Evolutionary conservation across 2,113 vertebrate species (phyloP), one percentile per base, ranked within the genome.

Genomic region (Hypomesus transpacificus): DNA sequence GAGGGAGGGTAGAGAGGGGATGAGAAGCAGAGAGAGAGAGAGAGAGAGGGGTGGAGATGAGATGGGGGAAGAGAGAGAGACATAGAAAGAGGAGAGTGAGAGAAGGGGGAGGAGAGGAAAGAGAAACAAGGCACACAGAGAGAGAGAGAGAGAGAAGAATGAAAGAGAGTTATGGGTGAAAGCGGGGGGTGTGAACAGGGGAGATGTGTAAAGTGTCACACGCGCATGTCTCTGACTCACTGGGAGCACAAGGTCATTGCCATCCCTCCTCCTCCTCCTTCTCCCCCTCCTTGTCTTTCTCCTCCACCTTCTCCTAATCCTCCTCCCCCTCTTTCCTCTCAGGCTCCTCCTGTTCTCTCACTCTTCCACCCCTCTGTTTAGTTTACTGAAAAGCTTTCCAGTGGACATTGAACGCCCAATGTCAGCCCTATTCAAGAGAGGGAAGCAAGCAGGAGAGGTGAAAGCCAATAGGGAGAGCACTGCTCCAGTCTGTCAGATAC

Each of bases 391-490:
- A 81, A 68, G n/a, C 67, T 68, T 79, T 76, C 68, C 28, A 68
- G 65, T 76, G 72, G 81, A 84, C 74, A 82, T 75, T 70, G 56
- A 79, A 34, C 14, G 39, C 76, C 69, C 74, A 79, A 88, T 80
- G 81, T 86, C 81, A 75, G 60, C 82, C 84, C 84, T 79, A 84
- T 83, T 68, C 0, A 62, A 79, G 82, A 83, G 76, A 80, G 13
- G 75, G 79, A 80, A 75, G 68, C 77, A 87, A 88, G 82, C 82
- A 22, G 70, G 84, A 70, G 80, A 72, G 59, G 46, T 11, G 59
- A 51, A 52, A 71, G 75, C 82, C 75, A 2, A 2, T 70, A 70
- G 79, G 59, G 71, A 82, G 79, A 78, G 80, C 77, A 71, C 61
- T 64, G 64, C 68, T 72, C 75, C 70, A 70, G 63, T 51, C 52